These are phyloP conservation scores for Astatotilapia flaviijosephi DNA, from an alignment of 2,113 vertebrate genomes.

Conservation along the genomic window DNA sequence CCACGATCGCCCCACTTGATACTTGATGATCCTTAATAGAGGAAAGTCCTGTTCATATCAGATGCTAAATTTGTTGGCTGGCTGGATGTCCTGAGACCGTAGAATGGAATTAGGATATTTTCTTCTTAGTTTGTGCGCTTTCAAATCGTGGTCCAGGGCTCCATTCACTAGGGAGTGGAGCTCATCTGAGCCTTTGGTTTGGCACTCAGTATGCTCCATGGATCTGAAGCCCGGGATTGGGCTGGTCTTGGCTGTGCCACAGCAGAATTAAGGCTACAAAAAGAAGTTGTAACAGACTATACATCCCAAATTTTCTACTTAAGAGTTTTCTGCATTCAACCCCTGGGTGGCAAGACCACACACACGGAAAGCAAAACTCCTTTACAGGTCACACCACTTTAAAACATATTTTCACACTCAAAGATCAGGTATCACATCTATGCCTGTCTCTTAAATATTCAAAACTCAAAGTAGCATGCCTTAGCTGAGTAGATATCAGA, in stretches of 20 bases:
- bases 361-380: background rate
- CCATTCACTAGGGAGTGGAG: background rate
- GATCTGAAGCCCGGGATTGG: background rate
- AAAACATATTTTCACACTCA: background rate
- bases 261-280: background rate
- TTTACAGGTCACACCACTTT: background rate
- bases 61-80: background rate
- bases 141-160: background rate
- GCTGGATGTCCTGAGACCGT: background rate
- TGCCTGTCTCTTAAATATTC: background rate
- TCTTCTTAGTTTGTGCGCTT: background rate
- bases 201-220: background rate
- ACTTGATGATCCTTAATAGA: background rate
- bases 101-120: background rate
- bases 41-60: background rate
- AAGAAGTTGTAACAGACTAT: background rate
- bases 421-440: background rate
- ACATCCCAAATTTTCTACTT: background rate
- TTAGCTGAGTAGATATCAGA: background rate
- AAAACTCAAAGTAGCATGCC: background rate
- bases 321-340: background rate
- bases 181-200: background rate
- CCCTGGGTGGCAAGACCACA: slow-evolving; percentile 16
- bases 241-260: background rate
- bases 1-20: too few relatives aligned